Base-by-base conservation (phyloP, 53 echinoderm and acorn worm genomes). In the Echinometra lucunter region DNA sequence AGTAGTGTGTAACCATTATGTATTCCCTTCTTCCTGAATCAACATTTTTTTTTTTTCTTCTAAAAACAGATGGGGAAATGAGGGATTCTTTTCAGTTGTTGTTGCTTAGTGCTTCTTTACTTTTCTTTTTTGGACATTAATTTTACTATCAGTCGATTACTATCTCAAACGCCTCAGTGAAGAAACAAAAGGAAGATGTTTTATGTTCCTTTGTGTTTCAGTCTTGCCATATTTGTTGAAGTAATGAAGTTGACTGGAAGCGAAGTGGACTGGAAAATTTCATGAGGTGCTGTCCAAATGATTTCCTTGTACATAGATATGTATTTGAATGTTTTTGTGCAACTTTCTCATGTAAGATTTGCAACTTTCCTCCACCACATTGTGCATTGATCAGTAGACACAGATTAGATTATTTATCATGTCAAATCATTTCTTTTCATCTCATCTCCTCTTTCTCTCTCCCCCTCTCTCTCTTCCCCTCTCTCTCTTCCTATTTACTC, bases 311-410 rank as follows among this genome's bases (percentile, higher is more conserved):
- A 85, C 49, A 85, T 28, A 85, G 85, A 85, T 85, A 49, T 85
- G 49, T 85, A 85, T 85, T 47, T 85, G 49, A 47, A 30, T 85
- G 45, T 47, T 49, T 63, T 85, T 85, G 85, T 85, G 85, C 49
- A 85, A 85, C 81, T 42, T 81, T 81, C 42, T 81, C 81, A 4
- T 69, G 28, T 69, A 34, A 69, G 30, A 69, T 69, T 69, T 85
- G 85, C 49, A 85, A 85, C 78, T 78, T 42, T 78, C 42, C 78
- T 85, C 85, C 85, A 85, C 85, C 85, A 85, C 28, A 17, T 85
- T 53, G 85, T 85, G 85, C 85, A 85, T 85, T 85, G 49, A 85
- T 30, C 49, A 85, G 49, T 85, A 85, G 85, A 85, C 49, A n/a
- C 85, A 45, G 82, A 82, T 82, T 82, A 44, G 44, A 44, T 82